Base-by-base conservation (phyloP, 2,888 invertebrate genomes). In the Drosophila anomelani region DNA sequence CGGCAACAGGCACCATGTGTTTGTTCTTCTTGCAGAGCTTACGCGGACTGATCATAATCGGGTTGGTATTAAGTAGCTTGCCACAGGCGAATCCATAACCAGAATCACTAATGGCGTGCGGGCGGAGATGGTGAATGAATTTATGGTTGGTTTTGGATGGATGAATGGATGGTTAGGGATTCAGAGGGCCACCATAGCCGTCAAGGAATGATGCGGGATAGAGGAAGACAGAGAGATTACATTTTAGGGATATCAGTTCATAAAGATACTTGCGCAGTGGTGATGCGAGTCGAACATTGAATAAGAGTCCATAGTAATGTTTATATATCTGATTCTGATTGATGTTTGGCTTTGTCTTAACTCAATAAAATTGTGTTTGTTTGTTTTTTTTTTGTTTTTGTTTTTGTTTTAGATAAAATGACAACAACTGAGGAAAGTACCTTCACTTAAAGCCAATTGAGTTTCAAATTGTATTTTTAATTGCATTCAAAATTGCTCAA, bases 321-420 rank as follows among this genome's bases (percentile, higher is more conserved):
- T n/a, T 49, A 49, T 49, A 39, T 44, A 49, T 51, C 49, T 67
- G 61, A 64, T 49, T 61, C 63, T 64, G 57, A 55, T 55, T 51
- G 15, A 44, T 51, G n/a, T 47, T 63, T 49, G 62, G 15, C 41
- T 58, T 53, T 56, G 47, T 54, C 58, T 61, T 59, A 64, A 67
- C 59, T 56, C 47, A 71, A 67, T 36, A 32, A 44, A 88, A 88
- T 82, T 80, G 85, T 84, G 83, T 78, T 80, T 87, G 71, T 76
- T 76, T 29, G 29, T 29, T 29, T 29, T 84, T 84, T 84, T 8
- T 2, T 80, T 61, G 51, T 20, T 20, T 84, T 84, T 8, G 4
- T 80, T 61, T 56, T 20, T 20, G 20, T 44, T 39, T 63, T 29
- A n/a, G 26, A 47, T 47, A 3, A 3, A 61, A 62, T 46, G 15